Evolutionary conservation across 2,113 vertebrate species (phyloP), one percentile per base, ranked within the genome.

Genomic region (Notechis scutatus): DNA sequence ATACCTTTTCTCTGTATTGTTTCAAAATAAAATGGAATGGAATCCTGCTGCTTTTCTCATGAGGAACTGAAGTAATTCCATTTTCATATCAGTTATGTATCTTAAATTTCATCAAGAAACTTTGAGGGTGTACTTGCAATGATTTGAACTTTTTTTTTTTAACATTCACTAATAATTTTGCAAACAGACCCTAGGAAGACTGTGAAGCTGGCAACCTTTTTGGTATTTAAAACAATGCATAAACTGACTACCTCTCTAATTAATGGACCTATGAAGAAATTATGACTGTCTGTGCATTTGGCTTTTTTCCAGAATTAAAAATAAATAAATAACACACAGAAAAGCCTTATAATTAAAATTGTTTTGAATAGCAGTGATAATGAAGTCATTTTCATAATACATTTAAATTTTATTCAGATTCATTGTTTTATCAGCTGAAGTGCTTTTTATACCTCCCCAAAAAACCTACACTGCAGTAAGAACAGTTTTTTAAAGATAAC

Each of bases 401-500:
- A 69, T 47, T 50, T 50, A 29, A 90, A 90, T 29, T 29, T 2
- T 88, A 39, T 88, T 94, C 29, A 89, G 0, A 0, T 90, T 94
- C 92, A 20, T 93, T 94, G 89, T 91, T 39, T 23, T 85, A 85
- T 5, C 14, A 26, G 5, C 7, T 91, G 90, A 92, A 26, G 29
- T 93, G 26, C 11, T 39, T 14, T 95, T 94, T 90, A 21, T 39
- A 81, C 34, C 15, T 2, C 74, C 74, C 6, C 34, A 0, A 39
- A 85, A 90, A 61, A 86, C 88, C 14, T 74, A 9, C 26, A 85
- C 91, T 81, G 34, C 29, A 42, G 20, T 39, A 18, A 69, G 54
- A 42, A 56, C 88, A 45, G 0, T 1, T 92, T 26, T 89, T 95
- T 88, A 39, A 94, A 87, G 92, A 87, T 69, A 94, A 91, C 85